Percentiles rank a stretch among this genome's conserved stretches.
These are phyloP conservation scores for Cheilinus undulatus DNA, from an alignment of 2,113 vertebrate genomes.

Conservation along the genomic window DNA sequence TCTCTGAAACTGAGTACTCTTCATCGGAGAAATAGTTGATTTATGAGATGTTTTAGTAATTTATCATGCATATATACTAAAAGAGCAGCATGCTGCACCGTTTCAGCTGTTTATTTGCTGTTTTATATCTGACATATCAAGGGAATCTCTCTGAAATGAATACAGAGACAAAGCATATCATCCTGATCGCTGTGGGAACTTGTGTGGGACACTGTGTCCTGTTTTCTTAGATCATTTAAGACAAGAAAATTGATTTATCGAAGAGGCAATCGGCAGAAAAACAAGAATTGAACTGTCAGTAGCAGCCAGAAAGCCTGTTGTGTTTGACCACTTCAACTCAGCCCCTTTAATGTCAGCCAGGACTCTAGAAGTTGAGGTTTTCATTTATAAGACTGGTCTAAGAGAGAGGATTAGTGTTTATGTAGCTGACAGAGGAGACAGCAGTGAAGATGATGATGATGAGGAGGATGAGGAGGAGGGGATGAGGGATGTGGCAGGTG, in stretches of 20 bases:
- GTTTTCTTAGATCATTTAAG: too few relatives aligned
- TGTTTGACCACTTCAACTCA: background rate
- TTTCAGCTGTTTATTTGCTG: too few relatives aligned
- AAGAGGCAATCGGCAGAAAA: background rate
- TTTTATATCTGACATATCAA: background rate
- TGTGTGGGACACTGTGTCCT: background rate
- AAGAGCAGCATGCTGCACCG: too few relatives aligned
- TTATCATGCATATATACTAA: too few relatives aligned
- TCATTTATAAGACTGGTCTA: background rate
- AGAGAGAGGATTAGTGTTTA: background rate
- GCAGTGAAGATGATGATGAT: constrained; percentile 12
- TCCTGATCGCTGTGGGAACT: background rate
- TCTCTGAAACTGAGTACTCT: too few relatives aligned
- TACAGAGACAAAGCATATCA: background rate
- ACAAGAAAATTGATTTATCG: background rate
- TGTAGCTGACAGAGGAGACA: constrained; percentile 15
- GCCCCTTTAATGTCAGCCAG: background rate
- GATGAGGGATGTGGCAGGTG: constrained; percentile 19
- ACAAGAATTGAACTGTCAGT: background rate
- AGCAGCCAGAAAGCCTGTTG: background rate
- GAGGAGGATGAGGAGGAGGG: constrained; percentile 5
- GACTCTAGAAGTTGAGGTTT: background rate
- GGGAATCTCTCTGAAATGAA: too few relatives aligned
- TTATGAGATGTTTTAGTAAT: too few relatives aligned
- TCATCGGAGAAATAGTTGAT: too few relatives aligned